Evolutionary conservation across 2,797 vertebrate genomes (phyloP).

Genomic region (Alauda arvensis): DNA sequence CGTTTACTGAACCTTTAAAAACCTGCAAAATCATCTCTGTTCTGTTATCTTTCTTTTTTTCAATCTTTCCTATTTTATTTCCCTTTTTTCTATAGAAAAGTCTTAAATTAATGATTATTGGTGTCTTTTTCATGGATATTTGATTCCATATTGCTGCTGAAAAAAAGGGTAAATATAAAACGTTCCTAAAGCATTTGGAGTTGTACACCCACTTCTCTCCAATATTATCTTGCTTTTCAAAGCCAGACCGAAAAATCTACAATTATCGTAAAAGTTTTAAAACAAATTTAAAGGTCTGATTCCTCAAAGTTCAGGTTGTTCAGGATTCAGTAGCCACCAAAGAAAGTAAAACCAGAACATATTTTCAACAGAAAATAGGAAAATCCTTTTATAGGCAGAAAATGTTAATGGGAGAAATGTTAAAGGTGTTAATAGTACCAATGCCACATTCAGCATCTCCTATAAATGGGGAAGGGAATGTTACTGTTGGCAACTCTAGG

Average conservation of each 20-base stretch:
- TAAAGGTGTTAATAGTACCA: slow-evolving; percentile 32
- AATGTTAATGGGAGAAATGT: neutral
- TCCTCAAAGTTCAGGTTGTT: neutral
- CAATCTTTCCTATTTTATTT: neutral
- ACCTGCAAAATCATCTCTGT: neutral
- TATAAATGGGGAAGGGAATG: slow-evolving; percentile 16
- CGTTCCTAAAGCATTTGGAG: neutral
- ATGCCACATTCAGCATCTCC: neutral
- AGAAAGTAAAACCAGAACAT: neutral
- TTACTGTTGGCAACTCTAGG: slow-evolving; percentile 35
- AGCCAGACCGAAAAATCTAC: neutral
- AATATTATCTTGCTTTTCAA: neutral
- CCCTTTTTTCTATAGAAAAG: neutral
- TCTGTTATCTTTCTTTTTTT: neutral
- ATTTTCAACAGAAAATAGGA: neutral
- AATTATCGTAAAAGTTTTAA: neutral
- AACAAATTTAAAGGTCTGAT: neutral
- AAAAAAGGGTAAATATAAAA: neutral
- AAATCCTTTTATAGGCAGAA: slow-evolving; percentile 10
- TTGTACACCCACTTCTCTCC: neutral
- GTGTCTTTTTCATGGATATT: neutral
- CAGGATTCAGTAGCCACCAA: neutral
- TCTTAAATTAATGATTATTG: neutral
- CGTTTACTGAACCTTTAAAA: neutral
- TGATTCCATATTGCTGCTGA: neutral